Evolutionary conservation across 2,888 invertebrate species (phyloP), one percentile per base, ranked within the genome.

Genomic region (Trimorus sp.): DNA sequence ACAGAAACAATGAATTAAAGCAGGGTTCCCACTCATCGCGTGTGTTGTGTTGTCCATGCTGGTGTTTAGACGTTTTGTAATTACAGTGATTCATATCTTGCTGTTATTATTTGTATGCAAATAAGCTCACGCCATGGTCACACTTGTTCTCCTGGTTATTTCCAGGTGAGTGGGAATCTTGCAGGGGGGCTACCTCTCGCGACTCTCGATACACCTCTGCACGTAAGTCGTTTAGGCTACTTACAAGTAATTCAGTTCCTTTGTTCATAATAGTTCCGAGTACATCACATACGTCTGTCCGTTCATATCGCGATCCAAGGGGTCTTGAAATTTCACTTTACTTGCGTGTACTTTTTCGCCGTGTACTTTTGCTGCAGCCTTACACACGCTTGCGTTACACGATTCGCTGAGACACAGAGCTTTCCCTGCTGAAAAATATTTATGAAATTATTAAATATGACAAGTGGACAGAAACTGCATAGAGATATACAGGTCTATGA

Each of bases 91-190:
- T 16, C 54, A 59, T 59, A 59, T 82, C 79, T 79, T 82, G 53
- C 37, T 79, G 66, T 79, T 82, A 45, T 70, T 83, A 78, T 78
- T 79, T 80, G 83, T 82, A 81, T 86, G 84, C 76, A 79, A 69
- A 56, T 63, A 71, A 79, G 83, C 70, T 65, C 79, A 79, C 76
- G 77, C 81, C 83, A 85, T 89, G 88, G 89, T 89, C 87, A 89
- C 86, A 85, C 85, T 88, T 87, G 86, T 88, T 90, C 86, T 90
- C 89, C 89, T 88, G 89, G 89, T 89, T 90, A 88, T 90, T 90
- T 90, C 85, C 90, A 90, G 90, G 90, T 90, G 90, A 90, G 90
- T 90, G 90, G 90, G 90, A 90, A 90, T 88, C 88, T 89, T 89
- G 89, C 89, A 89, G 86, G 90, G 89, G 88, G 88, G 88, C 90